phyloP scores from a whole-genome alignment of 2,797 vertebrate species.

The Hypotaenidia okinawae region DNA sequence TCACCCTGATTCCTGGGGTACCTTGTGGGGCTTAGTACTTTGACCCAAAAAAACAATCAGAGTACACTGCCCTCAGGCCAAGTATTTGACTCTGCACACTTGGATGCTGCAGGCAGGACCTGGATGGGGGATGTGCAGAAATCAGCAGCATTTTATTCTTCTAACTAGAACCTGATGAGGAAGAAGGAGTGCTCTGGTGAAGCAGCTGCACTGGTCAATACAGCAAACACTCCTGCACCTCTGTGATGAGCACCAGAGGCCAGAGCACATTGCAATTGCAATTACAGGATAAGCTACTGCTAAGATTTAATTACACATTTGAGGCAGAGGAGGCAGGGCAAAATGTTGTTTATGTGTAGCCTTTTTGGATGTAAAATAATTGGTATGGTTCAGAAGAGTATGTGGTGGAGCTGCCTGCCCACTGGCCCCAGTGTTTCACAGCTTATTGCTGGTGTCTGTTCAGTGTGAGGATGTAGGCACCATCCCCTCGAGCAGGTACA shows the following conservation, averaged over 20 bases:
- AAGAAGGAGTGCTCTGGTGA: background rate
- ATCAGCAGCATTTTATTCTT: background rate
- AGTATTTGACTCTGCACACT: background rate
- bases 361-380: background rate
- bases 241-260: background rate
- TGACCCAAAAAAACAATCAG: background rate
- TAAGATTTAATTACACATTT: conserved; percentile 39
- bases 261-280: background rate
- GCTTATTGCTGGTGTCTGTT: background rate
- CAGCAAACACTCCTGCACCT: background rate
- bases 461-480: background rate
- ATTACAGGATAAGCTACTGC: conserved; percentile 13
- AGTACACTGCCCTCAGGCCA: background rate
- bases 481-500: background rate
- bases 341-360: background rate
- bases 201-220: background rate
- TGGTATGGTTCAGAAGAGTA: background rate
- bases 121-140: background rate
- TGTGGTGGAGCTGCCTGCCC: conserved; percentile 2
- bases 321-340: conserved; percentile 21
- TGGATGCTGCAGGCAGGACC: background rate
- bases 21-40: background rate
- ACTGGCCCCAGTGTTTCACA: background rate
- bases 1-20: background rate
- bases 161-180: background rate